A percentile compares a stretch with the other conserved stretches of the same genome.
These are phyloP conservation scores for Bothrops jararaca DNA, from an alignment of 2,113 vertebrate genomes.

Conservation along the genomic window DNA sequence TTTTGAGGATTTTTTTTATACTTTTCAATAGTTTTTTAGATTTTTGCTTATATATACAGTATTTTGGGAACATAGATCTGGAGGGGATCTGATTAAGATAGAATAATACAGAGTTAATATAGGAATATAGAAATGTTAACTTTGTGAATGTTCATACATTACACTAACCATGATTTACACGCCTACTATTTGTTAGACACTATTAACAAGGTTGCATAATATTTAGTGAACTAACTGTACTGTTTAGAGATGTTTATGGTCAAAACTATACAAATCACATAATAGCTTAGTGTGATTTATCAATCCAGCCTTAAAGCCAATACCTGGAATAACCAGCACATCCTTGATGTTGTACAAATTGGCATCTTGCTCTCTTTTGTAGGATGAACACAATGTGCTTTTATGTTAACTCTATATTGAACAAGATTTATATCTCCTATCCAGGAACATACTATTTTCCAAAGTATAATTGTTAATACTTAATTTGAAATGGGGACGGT, in stretches of 20 bases:
- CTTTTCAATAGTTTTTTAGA: too few relatives aligned
- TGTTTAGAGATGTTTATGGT: not conserved
- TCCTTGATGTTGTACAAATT: not conserved
- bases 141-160: not conserved
- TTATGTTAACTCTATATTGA: not conserved
- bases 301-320: not conserved
- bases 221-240: not conserved
- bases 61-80: not conserved
- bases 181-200: not conserved
- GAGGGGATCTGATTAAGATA: not conserved
- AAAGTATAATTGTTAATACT: not conserved
- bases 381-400: not conserved
- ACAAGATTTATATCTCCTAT: not conserved
- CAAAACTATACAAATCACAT: not conserved
- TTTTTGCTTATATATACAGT: too few relatives aligned
- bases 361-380: not conserved
- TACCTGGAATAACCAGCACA: not conserved
- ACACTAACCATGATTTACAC: not conserved
- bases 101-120: not conserved
- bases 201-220: not conserved
- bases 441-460: not conserved
- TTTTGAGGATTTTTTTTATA: too few relatives aligned
- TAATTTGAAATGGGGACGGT: not conserved
- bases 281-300: not conserved
- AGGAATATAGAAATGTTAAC: not conserved